Conservation (phyloP, 2,113 vertebrate genomes). For the Lophius piscatorius region DNA sequence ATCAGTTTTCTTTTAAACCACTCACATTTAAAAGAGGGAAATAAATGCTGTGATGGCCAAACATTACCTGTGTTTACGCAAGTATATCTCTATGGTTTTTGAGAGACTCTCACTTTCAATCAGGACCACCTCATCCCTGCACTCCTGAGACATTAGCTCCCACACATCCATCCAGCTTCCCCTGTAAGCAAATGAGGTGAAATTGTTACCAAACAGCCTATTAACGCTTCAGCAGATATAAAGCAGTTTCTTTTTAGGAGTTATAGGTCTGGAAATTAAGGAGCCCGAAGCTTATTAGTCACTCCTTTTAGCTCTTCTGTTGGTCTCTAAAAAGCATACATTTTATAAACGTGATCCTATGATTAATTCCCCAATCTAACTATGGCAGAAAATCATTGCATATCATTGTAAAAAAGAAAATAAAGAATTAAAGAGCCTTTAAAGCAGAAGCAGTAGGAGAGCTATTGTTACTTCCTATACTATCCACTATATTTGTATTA, state of each 20-base stretch:
- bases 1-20: not conserved
- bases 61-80: slow-evolving; percentile 93
- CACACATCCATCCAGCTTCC: slow-evolving; percentile 98
- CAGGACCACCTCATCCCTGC: slow-evolving; percentile 96
- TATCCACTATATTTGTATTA: no score
- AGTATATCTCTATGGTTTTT: slow-evolving; percentile 94
- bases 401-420: no score
- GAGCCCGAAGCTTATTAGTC: no score
- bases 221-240: not conserved
- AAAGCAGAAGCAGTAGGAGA: no score
- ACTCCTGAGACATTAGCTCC: slow-evolving; percentile 98
- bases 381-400: no score
- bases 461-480: no score
- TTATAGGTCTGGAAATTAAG: no score
- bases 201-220: not conserved
- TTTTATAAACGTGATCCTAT: no score
- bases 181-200: slow-evolving; percentile 72
- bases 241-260: no score
- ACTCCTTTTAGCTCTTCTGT: not conserved
- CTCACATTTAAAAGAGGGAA: not conserved
- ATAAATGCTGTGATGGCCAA: not conserved
- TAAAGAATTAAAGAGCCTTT: no score
- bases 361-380: no score
- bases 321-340: not conserved
- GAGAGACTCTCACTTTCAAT: slow-evolving; percentile 93